phyloP scores from a whole-genome alignment of 2,797 vertebrate genomes.

The Zenarchopterus dispar region DNA sequence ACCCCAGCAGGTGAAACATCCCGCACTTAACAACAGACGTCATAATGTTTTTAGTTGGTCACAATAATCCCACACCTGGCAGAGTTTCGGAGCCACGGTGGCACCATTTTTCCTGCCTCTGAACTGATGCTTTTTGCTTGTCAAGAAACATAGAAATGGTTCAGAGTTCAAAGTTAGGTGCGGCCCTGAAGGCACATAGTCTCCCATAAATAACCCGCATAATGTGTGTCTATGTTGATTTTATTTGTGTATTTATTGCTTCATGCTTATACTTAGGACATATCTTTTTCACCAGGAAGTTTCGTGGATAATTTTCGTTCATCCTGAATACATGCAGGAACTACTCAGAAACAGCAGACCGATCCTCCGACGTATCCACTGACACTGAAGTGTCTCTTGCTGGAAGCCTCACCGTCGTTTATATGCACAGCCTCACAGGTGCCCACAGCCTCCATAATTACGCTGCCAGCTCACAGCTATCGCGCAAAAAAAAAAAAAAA shows the following conservation, averaged over 20 bases:
- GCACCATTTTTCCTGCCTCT: too few species aligned
- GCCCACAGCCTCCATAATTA: conserved; percentile 7
- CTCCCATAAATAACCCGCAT: too few species aligned
- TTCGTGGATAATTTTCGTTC: background rate
- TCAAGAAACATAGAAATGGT: too few species aligned
- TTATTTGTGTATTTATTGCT: background rate
- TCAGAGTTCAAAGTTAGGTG: too few species aligned
- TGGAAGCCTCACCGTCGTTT: conserved; percentile 19
- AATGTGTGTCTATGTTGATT: too few species aligned
- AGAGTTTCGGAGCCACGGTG: too few species aligned
- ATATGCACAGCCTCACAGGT: conserved; percentile 30
- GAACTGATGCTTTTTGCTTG: too few species aligned
- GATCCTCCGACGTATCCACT: conserved; percentile 1
- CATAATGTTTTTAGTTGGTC: too few species aligned
- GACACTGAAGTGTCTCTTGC: background rate
- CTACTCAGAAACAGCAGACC: background rate
- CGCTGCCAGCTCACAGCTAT: conserved; percentile 14
- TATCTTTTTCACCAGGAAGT: background rate
- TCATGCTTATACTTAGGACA: background rate
- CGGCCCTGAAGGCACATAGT: too few species aligned
- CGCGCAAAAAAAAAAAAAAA: background rate
- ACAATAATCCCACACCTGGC: too few species aligned
- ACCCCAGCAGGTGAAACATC: too few species aligned
- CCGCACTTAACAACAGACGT: too few species aligned
- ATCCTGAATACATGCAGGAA: background rate